A percentile compares a stretch with the other conserved stretches of the same genome.
These are phyloP conservation scores for Liasis olivaceus DNA, from an alignment of 2,797 vertebrate genomes.

Conservation along the genomic window DNA sequence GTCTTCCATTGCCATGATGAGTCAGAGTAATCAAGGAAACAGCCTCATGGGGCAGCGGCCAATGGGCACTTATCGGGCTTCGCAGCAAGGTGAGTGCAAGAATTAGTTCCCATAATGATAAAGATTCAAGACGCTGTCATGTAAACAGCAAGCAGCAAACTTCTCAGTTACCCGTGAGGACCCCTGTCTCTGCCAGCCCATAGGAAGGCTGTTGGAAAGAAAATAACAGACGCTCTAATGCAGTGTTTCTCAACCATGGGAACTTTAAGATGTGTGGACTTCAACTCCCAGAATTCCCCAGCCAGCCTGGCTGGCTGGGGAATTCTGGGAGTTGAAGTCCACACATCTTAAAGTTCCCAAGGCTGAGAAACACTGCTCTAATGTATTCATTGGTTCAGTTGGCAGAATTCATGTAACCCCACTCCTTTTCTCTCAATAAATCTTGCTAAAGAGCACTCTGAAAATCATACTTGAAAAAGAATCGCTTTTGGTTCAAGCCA, in stretches of 20 bases:
- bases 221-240: not conserved
- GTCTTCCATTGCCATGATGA: slow-evolving; percentile 89
- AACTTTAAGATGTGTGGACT: too few species aligned
- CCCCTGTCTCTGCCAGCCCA: not conserved
- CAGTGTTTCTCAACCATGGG: too few species aligned
- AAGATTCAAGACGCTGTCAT: not conserved
- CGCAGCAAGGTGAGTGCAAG: slow-evolving; percentile 86
- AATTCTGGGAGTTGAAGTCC: too few species aligned
- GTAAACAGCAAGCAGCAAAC: not conserved
- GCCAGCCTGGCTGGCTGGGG: too few species aligned
- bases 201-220: not conserved
- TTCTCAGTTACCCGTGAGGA: not conserved
- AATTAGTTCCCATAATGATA: not conserved
- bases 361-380: not conserved
- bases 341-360: too few species aligned
- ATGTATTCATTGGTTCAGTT: not conserved
- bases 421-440: too few species aligned
- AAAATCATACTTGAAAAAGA: not conserved
- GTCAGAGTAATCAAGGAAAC: slow-evolving; percentile 89
- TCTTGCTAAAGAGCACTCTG: not conserved
- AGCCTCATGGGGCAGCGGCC: slow-evolving; percentile 90
- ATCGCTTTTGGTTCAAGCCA: not conserved
- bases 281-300: too few species aligned
- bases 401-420: too few species aligned
- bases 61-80: slow-evolving; percentile 89